Conservation (phyloP, 2,113 vertebrate species). For the Mustelus asterias region DNA sequence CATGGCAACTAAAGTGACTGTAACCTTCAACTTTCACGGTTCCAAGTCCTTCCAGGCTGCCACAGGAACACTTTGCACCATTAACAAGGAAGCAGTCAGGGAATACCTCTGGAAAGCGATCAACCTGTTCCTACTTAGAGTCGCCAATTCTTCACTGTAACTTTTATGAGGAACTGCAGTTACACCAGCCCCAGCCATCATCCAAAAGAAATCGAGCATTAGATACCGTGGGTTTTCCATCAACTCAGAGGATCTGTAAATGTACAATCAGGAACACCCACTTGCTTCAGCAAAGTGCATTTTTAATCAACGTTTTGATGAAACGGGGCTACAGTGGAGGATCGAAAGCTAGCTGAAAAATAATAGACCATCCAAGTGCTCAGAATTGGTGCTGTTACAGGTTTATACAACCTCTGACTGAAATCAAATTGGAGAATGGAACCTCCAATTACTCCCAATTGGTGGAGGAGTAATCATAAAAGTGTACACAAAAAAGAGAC, state of each 20-base stretch:
- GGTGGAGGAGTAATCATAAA: slow-evolving; percentile 16
- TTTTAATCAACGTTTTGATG: too few species aligned
- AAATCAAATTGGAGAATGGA: neutral
- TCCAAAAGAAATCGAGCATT: neutral
- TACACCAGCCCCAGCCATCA: neutral
- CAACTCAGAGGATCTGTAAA: neutral
- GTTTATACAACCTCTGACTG: neutral
- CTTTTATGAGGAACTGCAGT: neutral
- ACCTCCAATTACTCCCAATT: neutral
- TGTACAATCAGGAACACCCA: neutral
- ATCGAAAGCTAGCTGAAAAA: neutral
- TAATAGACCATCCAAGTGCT: neutral
- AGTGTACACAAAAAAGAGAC: slow-evolving; percentile 38
- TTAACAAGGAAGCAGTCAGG: neutral
- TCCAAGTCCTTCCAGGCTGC: neutral
- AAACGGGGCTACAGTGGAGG: neutral
- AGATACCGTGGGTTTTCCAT: neutral
- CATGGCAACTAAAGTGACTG: neutral
- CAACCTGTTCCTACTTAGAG: neutral
- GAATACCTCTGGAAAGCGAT: neutral
- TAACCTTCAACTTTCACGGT: neutral
- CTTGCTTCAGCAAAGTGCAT: neutral
- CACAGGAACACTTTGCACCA: neutral
- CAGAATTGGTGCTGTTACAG: neutral
- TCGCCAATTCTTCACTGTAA: neutral